Evolutionary conservation across 2,113 vertebrate genomes (phyloP), one percentile per base, ranked within the genome.

Genomic region (Labeo catla): DNA sequence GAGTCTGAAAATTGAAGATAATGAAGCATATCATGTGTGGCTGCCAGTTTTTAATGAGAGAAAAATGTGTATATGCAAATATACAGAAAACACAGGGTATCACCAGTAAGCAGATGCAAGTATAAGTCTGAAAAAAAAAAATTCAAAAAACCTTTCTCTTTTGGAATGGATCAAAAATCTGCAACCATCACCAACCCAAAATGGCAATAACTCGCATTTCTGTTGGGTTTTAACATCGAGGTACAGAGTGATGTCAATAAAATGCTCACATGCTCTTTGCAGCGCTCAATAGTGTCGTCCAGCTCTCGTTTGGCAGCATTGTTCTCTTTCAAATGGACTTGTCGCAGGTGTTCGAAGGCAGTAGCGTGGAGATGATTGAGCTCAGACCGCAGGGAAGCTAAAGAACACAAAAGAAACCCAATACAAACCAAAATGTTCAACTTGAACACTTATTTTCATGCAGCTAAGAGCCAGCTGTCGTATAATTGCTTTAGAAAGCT

Each of bases 301-400:
- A 99, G 91, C 77, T 99, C 97, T 89, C 96, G 91, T 89, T 96
- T 96, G 83, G 93, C 94, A 12, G 92, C 87, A 9, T 94, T 93
- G 91, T 97, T 86, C 86, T 99, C 98, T 87, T 99, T 97, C 6
- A 96, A 95, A 86, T 99, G 97, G 87, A 93, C 95, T 89, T 98
- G 97, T 89, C 95, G 95, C 39, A 99, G 90, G 65, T 98, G 96
- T 87, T 99, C 97, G 47, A 97, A 95, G 43, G 97, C 95, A 23
- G 97, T 93, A 34, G 98, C 97, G 0, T 99, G 98, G 54, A 99
- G 96, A 87, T 98, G 97, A 88, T 98, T 99, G 19, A 99, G 94
- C 92, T 99, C 98, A 16, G 98, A 98, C 76, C 98, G 96, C 54
- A 99, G 94, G 66, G 98, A 98, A 8, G 97, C 98, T 99, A 84